These are phyloP conservation scores for Chlorospingus semifuscus DNA, from an alignment of 2,797 vertebrate species.

Conservation along the genomic window DNA sequence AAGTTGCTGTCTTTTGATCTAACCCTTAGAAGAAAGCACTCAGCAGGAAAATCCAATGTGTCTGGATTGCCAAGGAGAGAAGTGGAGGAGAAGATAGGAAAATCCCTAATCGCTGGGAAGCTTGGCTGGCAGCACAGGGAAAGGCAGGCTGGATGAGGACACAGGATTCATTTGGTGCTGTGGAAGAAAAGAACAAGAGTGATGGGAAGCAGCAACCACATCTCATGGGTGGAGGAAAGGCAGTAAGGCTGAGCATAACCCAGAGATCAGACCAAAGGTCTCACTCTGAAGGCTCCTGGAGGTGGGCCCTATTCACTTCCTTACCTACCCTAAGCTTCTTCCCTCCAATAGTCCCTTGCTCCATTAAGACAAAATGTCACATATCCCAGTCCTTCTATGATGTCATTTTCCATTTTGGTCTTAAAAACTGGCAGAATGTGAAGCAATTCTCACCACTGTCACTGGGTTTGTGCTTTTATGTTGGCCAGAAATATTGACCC, in stretches of 20 bases:
- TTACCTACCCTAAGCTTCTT: neutral
- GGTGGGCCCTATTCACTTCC: neutral
- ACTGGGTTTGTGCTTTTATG: neutral
- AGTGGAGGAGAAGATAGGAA: neutral
- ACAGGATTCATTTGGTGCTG: neutral
- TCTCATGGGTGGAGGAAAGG: rapidly evolving
- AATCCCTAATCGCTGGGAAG: neutral
- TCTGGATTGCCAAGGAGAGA: neutral
- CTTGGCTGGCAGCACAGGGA: neutral
- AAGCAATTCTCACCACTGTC: neutral
- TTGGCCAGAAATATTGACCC: neutral
- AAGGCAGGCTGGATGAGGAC: neutral
- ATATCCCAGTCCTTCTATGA: neutral
- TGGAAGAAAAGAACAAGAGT: neutral
- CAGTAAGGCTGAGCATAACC: neutral
- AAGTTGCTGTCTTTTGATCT: neutral
- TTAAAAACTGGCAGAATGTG: neutral
- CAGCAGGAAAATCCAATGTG: neutral
- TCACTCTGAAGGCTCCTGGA: neutral
- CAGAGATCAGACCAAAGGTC: neutral
- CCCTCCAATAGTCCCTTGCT: neutral
- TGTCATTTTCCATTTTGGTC: neutral
- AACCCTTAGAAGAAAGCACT: neutral
- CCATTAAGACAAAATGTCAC: neutral
- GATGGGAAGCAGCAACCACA: neutral